Evolutionary conservation across 2,797 vertebrate species (phyloP).

Genomic region (Xenops minutus): DNA sequence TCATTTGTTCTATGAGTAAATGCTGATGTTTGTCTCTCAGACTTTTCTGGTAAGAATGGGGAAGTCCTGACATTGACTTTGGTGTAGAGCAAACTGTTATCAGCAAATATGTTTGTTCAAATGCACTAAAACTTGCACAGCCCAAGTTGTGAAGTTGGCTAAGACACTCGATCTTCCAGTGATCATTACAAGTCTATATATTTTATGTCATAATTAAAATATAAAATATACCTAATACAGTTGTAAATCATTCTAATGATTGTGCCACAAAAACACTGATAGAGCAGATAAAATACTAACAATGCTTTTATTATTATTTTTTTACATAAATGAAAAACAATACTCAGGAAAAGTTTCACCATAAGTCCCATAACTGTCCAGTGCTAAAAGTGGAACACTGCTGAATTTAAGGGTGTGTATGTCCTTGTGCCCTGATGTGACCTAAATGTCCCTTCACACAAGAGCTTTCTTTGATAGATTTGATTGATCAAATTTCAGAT

Average conservation of each 20-base stretch:
- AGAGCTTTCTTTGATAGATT: not conserved
- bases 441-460: not conserved
- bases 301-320: not conserved
- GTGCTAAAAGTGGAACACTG: not conserved
- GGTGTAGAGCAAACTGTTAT: not conserved
- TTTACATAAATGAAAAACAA: not conserved
- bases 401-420: not conserved
- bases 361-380: not conserved
- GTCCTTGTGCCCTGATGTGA: not conserved
- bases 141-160: not conserved
- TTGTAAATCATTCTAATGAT: not conserved
- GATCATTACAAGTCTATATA: not conserved
- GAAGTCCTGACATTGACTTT: not conserved
- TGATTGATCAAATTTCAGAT: not conserved
- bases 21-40: not conserved
- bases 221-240: not conserved
- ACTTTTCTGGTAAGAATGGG: not conserved
- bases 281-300: not conserved
- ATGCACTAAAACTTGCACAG: not conserved
- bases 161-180: not conserved
- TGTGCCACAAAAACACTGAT: not conserved
- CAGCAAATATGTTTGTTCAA: not conserved
- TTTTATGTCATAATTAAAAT: not conserved
- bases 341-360: not conserved
- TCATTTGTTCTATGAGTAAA: not conserved